These are phyloP conservation scores for Lordiphosa andalusiaca DNA, from an alignment of 2,888 invertebrate genomes.

Conservation along the genomic window DNA sequence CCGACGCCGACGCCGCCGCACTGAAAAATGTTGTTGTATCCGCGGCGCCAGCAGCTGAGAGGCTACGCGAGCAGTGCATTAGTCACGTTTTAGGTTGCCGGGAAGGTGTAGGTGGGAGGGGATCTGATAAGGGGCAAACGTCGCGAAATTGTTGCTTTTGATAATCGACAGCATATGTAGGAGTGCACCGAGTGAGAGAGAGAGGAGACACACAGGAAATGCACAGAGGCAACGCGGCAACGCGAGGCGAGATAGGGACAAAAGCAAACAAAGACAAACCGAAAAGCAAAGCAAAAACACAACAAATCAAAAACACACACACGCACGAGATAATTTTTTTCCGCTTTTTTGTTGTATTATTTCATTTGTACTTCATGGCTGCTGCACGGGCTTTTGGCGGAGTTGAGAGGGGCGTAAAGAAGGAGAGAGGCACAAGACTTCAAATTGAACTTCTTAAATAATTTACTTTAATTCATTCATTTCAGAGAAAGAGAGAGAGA, in stretches of 20 bases:
- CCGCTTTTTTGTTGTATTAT: conserved; percentile 3
- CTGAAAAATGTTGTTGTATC: conserved; percentile 79
- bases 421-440: conserved; percentile 3
- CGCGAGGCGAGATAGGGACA: too few relatives aligned
- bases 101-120: conserved; percentile 14
- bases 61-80: conserved; percentile 89
- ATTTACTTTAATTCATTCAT: too few relatives aligned
- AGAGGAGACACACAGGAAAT: too few relatives aligned
- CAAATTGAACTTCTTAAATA: not conserved
- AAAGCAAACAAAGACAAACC: not conserved
- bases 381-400: not conserved
- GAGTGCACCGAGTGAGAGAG: too few relatives aligned
- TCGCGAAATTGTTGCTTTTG: conserved; percentile 13
- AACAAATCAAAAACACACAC: not conserved
- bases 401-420: not conserved
- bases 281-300: not conserved
- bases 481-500: not conserved
- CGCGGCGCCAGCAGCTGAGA: conserved; percentile 87
- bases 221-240: too few relatives aligned
- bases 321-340: conserved; percentile 6
- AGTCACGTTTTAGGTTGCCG: conserved; percentile 56
- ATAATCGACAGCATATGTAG: too few relatives aligned
- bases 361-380: not conserved
- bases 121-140: conserved; percentile 2
- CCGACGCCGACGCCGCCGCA: conserved; percentile 76